Base-by-base conservation (phyloP, 2,797 vertebrate genomes). In the Diceros bicornis region DNA sequence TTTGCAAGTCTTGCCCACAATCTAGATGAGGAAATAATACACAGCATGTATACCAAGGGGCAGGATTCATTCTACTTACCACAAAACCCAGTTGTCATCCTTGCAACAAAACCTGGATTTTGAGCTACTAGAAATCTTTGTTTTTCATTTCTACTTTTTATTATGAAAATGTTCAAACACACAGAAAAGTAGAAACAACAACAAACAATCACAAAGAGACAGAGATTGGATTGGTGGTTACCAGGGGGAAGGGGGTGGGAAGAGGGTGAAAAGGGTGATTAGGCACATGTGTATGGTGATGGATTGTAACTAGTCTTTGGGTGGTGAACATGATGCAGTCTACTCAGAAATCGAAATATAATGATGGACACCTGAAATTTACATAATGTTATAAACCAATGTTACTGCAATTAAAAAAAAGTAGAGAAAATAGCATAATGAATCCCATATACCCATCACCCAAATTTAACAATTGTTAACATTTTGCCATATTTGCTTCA, bases 61-160 rank as follows among this genome's bases (percentile, higher is more conserved):
- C 6, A 62, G 16, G 62, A 62, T 18, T 61, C 21, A 4, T 52
- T 92, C 50, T 82, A 52, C n/a, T 89, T 34, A 64, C 59, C 44
- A 10, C 21, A 37, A 62, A 89, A 37, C 12, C 25, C 88, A 69
- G 2, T 57, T 68, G 13, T 68, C 14, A 11, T 41, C 7, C 34
- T 89, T 72, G 20, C 6, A 21, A 7, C 3, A 57, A 32, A 72
- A 37, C 29, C 17, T 72, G 14, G n/a, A 41, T 44, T 79, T 37
- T 59, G 41, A 77, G 16, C 68, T 55, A 23, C 37, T 47, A 32
- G 52, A 66, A 92, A 89, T 18, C 4, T 94, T 77, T 79, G 6
- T n/a, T 71, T 47, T 79, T 17, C 66, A 47, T 61, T 94, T 78
- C 69, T 18, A 61, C 25, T 55, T 91, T 47, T 91, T 23, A 72